Base-by-base conservation (phyloP, 2,888 invertebrate genomes). In the Entomobrya proxima region DNA sequence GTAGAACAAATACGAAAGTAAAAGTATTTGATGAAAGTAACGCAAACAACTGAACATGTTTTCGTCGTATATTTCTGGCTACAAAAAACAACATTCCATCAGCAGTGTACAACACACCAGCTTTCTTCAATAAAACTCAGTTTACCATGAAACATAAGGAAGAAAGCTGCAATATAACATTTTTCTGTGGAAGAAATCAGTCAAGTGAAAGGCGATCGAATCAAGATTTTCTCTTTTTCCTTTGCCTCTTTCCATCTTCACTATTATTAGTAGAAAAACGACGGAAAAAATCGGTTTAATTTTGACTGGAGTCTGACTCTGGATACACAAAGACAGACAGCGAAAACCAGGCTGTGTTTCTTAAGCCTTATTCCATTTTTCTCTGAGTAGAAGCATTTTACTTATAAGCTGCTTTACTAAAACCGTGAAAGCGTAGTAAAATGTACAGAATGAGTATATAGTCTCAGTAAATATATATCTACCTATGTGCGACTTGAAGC, bases 161-260 rank as follows among this genome's bases (percentile, higher is more conserved):
- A 30, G 72, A 30, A 74, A 72, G 74, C 44, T 80, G 58, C 13
- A 76, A 50, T 74, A 50, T 69, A 75, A 64, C 67, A 79, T 50
- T 84, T 85, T 61, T 72, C 37, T 21, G 7, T 24, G 32, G 15
- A 78, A 27, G 79, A 30, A 85, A 50, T 79, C 85, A 85, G 74
- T 79, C 72, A 85, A 79, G 78, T 85, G 85, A 85, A 85, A 85
- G 77, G 40, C 78, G 85, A 85, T 85, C 64, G 74, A 79, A 85
- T 85, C 85, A 85, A 79, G 85, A 79, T 74, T 85, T 69, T 30
- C 67, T 37, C 13, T 40, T 67, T 40, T 24, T 24, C 18, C 30
- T 11, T 24, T 58, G 30, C 13, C 47, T n/a, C 18, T 58, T 24
- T 82, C 52, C 13, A 24, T 44, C 13, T 21, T 64, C 75, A 13